Conservation (phyloP, 2,113 vertebrate species). For the Calonectris borealis region DNA sequence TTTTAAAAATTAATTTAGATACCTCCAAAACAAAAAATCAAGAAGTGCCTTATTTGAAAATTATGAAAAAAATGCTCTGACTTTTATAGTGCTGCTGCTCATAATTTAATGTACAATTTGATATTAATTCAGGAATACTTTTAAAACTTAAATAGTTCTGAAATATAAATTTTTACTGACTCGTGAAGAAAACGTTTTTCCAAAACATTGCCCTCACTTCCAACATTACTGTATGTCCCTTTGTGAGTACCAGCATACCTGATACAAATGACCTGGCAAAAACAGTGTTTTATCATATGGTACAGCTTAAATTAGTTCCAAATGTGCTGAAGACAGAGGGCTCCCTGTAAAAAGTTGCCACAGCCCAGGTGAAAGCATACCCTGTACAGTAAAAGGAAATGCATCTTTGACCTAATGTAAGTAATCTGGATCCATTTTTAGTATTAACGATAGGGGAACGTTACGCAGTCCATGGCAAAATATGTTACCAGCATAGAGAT, state of each 20-base stretch:
- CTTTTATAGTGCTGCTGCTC: not conserved
- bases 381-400: not conserved
- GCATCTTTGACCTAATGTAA: not conserved
- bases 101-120: not conserved
- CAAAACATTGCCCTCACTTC: not conserved
- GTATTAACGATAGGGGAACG: not conserved
- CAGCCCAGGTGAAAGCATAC: not conserved
- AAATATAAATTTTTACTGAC: not conserved
- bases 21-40: not conserved
- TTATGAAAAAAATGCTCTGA: not conserved
- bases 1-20: not conserved
- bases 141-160: not conserved
- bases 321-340: not conserved
- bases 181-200: not conserved
- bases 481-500: not conserved
- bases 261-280: not conserved
- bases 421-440: not conserved
- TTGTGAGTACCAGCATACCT: not conserved
- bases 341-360: not conserved
- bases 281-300: not conserved
- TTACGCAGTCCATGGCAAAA: not conserved
- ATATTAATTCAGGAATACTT: not conserved
- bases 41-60: not conserved
- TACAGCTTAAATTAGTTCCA: not conserved
- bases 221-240: not conserved